Percentiles rank a stretch among this genome's conserved stretches.
Conservation (phyloP, 2,113 vertebrate genomes). For the Willisornis vidua region DNA sequence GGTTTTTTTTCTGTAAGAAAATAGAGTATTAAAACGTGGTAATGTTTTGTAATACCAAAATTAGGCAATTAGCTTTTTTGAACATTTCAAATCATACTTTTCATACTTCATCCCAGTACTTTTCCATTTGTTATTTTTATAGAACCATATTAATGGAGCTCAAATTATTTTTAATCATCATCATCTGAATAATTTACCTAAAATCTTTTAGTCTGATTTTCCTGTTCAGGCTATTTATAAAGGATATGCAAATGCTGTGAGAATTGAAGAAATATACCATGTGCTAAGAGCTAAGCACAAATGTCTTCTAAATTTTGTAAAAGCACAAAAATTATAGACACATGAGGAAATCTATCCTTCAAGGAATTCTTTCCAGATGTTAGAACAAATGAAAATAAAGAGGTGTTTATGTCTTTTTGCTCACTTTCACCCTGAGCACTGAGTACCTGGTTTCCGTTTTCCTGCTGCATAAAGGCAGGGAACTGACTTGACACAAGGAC, state of each 20-base stretch:
- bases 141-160: neutral
- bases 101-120: neutral
- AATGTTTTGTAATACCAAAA: neutral
- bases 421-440: neutral
- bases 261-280: neutral
- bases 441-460: neutral
- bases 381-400: neutral
- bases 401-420: neutral
- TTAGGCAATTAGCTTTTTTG: neutral
- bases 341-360: neutral
- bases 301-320: neutral
- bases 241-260: neutral
- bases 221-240: constrained; percentile 23
- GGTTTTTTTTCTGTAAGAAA: neutral
- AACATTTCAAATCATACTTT: constrained; percentile 5
- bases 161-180: constrained; percentile 44
- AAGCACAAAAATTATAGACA: neutral
- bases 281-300: neutral
- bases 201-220: constrained; percentile 19
- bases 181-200: constrained; percentile 27
- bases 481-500: neutral
- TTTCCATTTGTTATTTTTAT: constrained; percentile 12
- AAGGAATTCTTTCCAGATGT: neutral
- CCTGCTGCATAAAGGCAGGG: neutral
- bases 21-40: neutral